These are phyloP conservation scores for Helleia helle DNA, from an alignment of 2,888 invertebrate species.

Conservation along the genomic window DNA sequence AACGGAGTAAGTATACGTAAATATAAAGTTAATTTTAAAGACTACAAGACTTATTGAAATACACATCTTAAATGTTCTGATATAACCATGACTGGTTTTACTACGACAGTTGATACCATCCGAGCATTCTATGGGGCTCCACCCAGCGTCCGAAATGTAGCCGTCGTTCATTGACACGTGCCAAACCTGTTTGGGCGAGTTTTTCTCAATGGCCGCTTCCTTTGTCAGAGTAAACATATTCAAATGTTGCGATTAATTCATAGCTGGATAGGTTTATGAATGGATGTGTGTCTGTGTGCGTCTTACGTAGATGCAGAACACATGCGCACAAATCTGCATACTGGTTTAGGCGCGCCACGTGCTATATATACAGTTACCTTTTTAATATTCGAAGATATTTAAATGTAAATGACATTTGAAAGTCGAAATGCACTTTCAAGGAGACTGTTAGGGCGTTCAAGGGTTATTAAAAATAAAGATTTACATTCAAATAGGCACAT, in stretches of 20 bases:
- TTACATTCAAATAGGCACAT: no score
- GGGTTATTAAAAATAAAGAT: neutral
- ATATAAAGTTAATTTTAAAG: no score
- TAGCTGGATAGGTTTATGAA: constrained; percentile 72
- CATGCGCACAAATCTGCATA: constrained; percentile 55
- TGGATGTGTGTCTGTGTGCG: constrained; percentile 47
- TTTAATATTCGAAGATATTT: constrained; percentile 62
- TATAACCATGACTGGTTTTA: neutral
- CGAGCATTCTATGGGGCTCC: constrained; percentile 2
- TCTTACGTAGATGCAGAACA: constrained; percentile 41
- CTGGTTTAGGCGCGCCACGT: constrained; percentile 58
- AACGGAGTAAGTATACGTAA: no score
- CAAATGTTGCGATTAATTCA: constrained; percentile 75
- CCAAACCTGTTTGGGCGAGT: constrained; percentile 66
- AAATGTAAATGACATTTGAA: constrained; percentile 62
- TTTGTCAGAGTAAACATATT: constrained; percentile 71
- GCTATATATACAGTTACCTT: constrained; percentile 63
- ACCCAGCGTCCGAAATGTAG: constrained; percentile 60
- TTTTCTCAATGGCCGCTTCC: constrained; percentile 72
- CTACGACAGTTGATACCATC: neutral
- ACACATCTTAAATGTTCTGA: no score
- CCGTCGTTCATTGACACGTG: constrained; percentile 72
- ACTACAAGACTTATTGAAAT: no score
- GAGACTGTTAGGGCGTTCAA: neutral
- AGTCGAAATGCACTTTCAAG: constrained; percentile 1